These are phyloP conservation scores for Notocelia uddmanniana DNA, from an alignment of 2,888 invertebrate species.

Conservation along the genomic window DNA sequence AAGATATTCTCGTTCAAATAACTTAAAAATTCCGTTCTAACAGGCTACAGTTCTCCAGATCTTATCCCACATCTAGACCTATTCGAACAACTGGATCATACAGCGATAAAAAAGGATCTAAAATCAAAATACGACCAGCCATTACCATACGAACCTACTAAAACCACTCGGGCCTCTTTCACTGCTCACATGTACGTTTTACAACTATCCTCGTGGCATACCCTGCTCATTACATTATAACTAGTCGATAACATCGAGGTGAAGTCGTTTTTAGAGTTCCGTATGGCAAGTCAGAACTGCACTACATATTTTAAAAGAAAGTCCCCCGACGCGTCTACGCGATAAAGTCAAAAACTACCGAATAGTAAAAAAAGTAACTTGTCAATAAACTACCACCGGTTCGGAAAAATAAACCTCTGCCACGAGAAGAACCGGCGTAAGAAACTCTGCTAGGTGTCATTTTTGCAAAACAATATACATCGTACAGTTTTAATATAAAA, in stretches of 20 bases:
- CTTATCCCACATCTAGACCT: slow-evolving; percentile 16
- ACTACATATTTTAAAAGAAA: too few species aligned
- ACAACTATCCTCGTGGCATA: slow-evolving; percentile 28
- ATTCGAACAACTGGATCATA: slow-evolving; percentile 15
- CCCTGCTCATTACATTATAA: slow-evolving; percentile 37
- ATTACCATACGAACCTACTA: slow-evolving; percentile 26
- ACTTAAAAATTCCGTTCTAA: too few species aligned
- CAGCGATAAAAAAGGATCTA: slow-evolving; percentile 12
- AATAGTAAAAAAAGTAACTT: too few species aligned
- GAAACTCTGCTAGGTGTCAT: too few species aligned
- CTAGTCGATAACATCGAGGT: slow-evolving; percentile 28
- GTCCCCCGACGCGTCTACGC: too few species aligned
- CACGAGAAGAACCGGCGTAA: too few species aligned
- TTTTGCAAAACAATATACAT: too few species aligned
- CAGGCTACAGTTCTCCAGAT: not conserved
- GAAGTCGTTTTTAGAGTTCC: slow-evolving; percentile 26
- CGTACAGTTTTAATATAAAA: too few species aligned
- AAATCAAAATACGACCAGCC: not conserved
- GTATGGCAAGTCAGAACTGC: not conserved
- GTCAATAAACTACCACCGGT: too few species aligned
- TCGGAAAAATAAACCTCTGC: too few species aligned
- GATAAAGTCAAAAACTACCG: too few species aligned
- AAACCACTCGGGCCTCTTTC: slow-evolving; percentile 9
- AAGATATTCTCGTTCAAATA: too few species aligned
- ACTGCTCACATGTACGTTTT: slow-evolving; percentile 17